phyloP scores from a whole-genome alignment of 30 jellyfish, hydroid and myxozoan genomes.

The Morbakka virulenta region DNA sequence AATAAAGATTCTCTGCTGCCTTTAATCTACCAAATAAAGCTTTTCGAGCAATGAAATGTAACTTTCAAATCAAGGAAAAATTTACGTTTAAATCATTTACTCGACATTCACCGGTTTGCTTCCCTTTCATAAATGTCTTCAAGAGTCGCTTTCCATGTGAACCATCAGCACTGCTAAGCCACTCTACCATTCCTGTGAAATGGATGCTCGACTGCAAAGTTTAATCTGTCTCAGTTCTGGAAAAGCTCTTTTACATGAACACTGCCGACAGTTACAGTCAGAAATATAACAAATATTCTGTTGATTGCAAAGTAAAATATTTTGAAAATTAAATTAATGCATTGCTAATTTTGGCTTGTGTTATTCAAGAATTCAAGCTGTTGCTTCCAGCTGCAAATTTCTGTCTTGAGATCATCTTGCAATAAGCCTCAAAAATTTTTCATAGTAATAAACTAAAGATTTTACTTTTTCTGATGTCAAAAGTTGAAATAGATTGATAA shows the following conservation, averaged over 20 bases:
- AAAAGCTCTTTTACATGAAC: slow-evolving; percentile 21
- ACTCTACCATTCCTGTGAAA: slow-evolving; percentile 40
- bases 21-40: background rate
- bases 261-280: slow-evolving; percentile 14
- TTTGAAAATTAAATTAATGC: slow-evolving; percentile 21
- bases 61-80: slow-evolving; percentile 13
- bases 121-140: slow-evolving; percentile 21
- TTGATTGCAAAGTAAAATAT: slow-evolving; percentile 8
- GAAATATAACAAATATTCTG: too few relatives aligned
- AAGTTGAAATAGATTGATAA: slow-evolving; percentile 11
- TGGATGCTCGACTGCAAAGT: slow-evolving; percentile 37
- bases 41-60: background rate
- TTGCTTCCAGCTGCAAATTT: slow-evolving; percentile 32
- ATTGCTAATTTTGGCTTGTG: slow-evolving; percentile 36
- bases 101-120: slow-evolving; percentile 31
- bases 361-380: background rate
- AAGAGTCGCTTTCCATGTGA: slow-evolving; percentile 46
- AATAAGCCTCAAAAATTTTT: slow-evolving; percentile 15
- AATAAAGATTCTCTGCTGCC: too few relatives aligned
- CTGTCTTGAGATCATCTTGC: slow-evolving; percentile 19
- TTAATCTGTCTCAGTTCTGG: slow-evolving; percentile 29
- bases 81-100: slow-evolving; percentile 2
- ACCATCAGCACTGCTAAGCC: slow-evolving; percentile 43
- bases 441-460: too few relatives aligned
- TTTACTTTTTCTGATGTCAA: slow-evolving; percentile 25